Conservation (phyloP, 2,888 invertebrate species). For the Mellilla xanthometata region DNA sequence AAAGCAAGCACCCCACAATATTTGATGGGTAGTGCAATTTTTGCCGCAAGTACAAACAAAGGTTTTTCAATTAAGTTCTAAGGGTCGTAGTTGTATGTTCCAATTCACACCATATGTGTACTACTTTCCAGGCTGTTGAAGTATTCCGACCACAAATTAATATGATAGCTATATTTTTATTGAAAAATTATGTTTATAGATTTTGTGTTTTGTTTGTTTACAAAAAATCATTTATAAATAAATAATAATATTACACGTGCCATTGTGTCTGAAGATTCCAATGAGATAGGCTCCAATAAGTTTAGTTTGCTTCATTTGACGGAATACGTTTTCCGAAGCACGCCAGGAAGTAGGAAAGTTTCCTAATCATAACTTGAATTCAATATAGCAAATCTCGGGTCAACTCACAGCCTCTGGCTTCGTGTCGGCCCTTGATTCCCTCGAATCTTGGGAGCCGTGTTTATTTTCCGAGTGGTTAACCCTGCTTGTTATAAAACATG, state of each 20-base stretch:
- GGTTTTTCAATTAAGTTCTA: constrained; percentile 37
- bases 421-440: constrained; percentile 49
- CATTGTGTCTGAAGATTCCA: neutral
- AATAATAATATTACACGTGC: neutral
- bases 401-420: constrained; percentile 54
- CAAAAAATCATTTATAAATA: no score
- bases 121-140: constrained; percentile 16
- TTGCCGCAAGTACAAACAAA: constrained; percentile 39
- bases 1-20: constrained; percentile 19
- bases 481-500: constrained; percentile 46
- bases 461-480: constrained; percentile 70
- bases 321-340: constrained; percentile 15
- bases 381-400: constrained; percentile 56
- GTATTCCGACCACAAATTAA: neutral
- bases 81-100: constrained; percentile 45
- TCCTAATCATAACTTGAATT: constrained; percentile 67
- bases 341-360: constrained; percentile 40
- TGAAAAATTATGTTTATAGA: no score
- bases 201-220: no score
- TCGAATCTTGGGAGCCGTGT: constrained; percentile 56
- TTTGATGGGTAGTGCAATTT: constrained; percentile 18
- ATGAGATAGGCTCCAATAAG: constrained; percentile 10
- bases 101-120: constrained; percentile 52
- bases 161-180: no score
- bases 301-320: constrained; percentile 30